Evolutionary conservation across 2,888 invertebrate species (phyloP).

Genomic region (Ophion obscuratus): DNA sequence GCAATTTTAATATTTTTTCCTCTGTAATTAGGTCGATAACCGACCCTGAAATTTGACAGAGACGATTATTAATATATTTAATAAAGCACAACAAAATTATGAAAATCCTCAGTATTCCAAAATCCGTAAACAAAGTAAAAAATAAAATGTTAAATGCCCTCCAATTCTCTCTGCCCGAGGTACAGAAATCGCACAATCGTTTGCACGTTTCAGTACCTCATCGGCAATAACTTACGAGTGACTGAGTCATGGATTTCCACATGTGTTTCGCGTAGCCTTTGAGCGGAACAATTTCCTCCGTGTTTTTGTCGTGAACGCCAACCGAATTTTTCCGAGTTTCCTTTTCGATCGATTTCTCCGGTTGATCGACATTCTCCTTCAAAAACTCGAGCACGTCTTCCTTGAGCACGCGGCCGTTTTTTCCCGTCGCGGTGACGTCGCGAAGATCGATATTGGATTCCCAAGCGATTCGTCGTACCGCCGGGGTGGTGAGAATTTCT

Average conservation of each 20-base stretch:
- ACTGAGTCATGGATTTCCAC: slow-evolving; percentile 97
- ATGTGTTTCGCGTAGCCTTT: slow-evolving; percentile 95
- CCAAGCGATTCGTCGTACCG: slow-evolving; percentile 96
- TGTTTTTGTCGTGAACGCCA: slow-evolving; percentile 71
- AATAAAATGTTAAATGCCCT: no score
- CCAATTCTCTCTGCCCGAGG: no score
- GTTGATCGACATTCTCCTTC: slow-evolving; percentile 81
- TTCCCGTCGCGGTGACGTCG: slow-evolving; percentile 92
- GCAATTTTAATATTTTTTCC: no score
- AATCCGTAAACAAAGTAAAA: no score
- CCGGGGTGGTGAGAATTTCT: slow-evolving; percentile 93
- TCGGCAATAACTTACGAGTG: slow-evolving; percentile 86
- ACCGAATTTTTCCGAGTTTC: slow-evolving; percentile 72
- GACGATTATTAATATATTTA: no score
- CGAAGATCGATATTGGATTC: slow-evolving; percentile 88
- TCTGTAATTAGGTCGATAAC: no score
- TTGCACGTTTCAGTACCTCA: background rate
- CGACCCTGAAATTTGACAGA: no score
- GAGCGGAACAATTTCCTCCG: slow-evolving; percentile 88
- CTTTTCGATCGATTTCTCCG: slow-evolving; percentile 75
- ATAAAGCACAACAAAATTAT: no score
- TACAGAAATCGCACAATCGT: no score
- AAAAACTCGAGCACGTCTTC: slow-evolving; percentile 92
- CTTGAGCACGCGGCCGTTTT: slow-evolving; percentile 95
- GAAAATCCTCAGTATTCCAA: no score